Percentiles rank a stretch among this genome's conserved stretches.
Evolutionary conservation across 2,113 vertebrate species (phyloP).

Genomic region (Chaenogobius annularis): DNA sequence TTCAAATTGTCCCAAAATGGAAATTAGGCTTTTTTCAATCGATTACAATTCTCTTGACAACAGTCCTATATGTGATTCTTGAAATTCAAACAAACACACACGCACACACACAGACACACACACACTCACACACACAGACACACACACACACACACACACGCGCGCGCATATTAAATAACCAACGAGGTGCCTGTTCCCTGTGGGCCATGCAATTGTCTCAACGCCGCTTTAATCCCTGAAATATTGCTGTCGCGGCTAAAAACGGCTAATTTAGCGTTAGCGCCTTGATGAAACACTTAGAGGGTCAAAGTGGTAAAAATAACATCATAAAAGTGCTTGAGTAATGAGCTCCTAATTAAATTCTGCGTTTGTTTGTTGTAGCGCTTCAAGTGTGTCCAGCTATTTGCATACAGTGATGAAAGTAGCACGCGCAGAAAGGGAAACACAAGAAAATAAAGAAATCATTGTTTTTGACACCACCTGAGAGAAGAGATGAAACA

Average conservation of each 20-base stretch:
- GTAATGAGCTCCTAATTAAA: conserved; percentile 57
- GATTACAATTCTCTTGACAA: not conserved
- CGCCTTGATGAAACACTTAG: conserved; percentile 21
- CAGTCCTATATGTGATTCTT: not conserved
- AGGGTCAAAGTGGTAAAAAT: conserved; percentile 18
- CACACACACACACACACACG: not conserved
- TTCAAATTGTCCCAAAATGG: not conserved
- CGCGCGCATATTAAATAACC: not conserved
- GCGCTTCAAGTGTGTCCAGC: conserved; percentile 6
- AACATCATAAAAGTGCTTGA: conserved; percentile 42
- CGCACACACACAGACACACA: too few relatives aligned
- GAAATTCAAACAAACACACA: not conserved
- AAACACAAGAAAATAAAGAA: conserved; percentile 14
- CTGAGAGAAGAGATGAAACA: conserved; percentile 43
- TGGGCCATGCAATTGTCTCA: not conserved
- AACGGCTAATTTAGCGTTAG: conserved; percentile 13
- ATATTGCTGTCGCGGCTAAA: not conserved
- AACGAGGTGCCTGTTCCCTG: not conserved
- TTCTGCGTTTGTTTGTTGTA: conserved; percentile 15
- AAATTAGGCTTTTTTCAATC: not conserved
- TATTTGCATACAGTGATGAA: conserved; percentile 42
- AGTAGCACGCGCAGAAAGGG: conserved; percentile 16
- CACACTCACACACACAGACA: too few relatives aligned
- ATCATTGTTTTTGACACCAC: conserved; percentile 18
- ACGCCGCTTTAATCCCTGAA: conserved; percentile 1